Evolutionary conservation across 2,888 invertebrate species (phyloP).

Genomic region (Hylaea fasciaria): DNA sequence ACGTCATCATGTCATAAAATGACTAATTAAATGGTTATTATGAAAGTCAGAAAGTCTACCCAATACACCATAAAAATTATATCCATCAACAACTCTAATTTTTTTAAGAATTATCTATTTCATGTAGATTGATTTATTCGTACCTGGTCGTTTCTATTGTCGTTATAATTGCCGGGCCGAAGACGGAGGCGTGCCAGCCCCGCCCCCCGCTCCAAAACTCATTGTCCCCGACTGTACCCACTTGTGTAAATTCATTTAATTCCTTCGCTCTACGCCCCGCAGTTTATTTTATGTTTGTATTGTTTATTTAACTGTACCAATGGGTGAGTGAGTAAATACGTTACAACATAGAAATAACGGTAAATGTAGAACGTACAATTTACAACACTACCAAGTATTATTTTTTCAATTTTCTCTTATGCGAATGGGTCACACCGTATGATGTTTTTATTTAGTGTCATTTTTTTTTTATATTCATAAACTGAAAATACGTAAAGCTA

Average conservation of each 20-base stretch:
- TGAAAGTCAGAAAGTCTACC: too few species aligned
- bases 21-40: too few species aligned
- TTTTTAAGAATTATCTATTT: slow-evolving; percentile 30
- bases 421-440: too few species aligned
- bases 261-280: slow-evolving; percentile 60
- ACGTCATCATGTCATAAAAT: too few species aligned
- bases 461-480: too few species aligned
- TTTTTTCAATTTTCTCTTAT: too few species aligned
- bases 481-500: too few species aligned
- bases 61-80: background rate
- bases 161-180: slow-evolving; percentile 64
- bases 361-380: background rate
- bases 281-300: slow-evolving; percentile 75
- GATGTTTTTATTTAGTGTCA: too few species aligned
- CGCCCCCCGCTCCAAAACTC: slow-evolving; percentile 70
- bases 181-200: slow-evolving; percentile 72
- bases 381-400: too few species aligned
- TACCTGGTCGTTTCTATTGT: slow-evolving; percentile 69
- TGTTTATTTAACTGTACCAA: slow-evolving; percentile 72
- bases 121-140: slow-evolving; percentile 72
- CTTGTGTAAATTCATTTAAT: slow-evolving; percentile 61
- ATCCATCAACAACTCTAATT: background rate
- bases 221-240: slow-evolving; percentile 68
- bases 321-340: slow-evolving; percentile 39
- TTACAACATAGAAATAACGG: background rate